Percentiles rank a stretch among this genome's conserved stretches.
Conservation (phyloP, 2,888 invertebrate species). For the Clistopyga incitator region DNA sequence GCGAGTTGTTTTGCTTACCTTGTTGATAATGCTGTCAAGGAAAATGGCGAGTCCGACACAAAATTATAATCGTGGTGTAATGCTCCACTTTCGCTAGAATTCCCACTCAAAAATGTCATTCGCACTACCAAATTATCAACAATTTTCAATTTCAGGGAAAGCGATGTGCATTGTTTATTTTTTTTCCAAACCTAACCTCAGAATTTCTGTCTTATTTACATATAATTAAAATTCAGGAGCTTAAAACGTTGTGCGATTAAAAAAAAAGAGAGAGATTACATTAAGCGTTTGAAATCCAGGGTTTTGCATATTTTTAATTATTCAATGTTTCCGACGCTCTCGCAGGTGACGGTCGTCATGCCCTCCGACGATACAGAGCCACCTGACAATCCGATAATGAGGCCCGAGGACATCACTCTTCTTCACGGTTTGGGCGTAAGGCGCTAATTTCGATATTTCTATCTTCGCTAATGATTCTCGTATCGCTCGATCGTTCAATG, state of each 20-base stretch:
- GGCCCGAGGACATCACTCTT: constrained; percentile 74
- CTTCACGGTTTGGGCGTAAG: constrained; percentile 75
- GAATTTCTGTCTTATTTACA: not conserved
- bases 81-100: not conserved
- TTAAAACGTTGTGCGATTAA: not conserved
- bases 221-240: not conserved
- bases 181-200: constrained; percentile 2
- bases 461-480: not conserved
- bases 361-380: constrained; percentile 76
- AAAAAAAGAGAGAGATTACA: not conserved
- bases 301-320: not conserved
- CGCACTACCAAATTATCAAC: not conserved
- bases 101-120: not conserved
- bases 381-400: constrained; percentile 71
- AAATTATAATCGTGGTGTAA: not conserved
- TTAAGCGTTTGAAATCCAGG: not conserved
- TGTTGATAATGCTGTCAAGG: constrained; percentile 49
- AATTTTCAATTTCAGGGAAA: not conserved
- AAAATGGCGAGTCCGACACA: constrained; percentile 61
- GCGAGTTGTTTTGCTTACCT: constrained; percentile 43
- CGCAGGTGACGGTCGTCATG: constrained; percentile 73
- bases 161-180: not conserved
- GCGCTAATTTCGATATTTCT: not conserved
- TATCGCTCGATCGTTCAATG: no score
- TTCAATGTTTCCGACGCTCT: constrained; percentile 18